These are phyloP conservation scores for Thyatira batis DNA, from an alignment of 2,888 invertebrate genomes.

Conservation along the genomic window DNA sequence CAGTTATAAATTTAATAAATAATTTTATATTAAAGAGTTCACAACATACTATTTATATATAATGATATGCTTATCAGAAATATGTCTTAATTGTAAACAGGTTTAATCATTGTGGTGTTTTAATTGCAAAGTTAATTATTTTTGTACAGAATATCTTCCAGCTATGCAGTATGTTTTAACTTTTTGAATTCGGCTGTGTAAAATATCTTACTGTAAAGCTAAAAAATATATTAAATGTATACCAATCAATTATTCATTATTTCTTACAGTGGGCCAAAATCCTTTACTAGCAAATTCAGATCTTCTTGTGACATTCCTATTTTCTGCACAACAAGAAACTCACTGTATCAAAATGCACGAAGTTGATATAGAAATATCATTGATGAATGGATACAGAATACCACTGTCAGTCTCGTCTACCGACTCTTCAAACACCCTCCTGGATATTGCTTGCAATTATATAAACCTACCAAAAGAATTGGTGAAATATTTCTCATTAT, in stretches of 20 bases:
- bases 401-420: conserved; percentile 90
- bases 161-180: too few species aligned
- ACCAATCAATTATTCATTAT: conserved; percentile 8
- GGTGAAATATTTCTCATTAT: conserved; percentile 94
- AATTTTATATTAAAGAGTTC: too few species aligned
- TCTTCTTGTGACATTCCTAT: conserved; percentile 92
- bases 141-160: too few species aligned
- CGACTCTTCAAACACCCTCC: conserved; percentile 91
- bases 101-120: too few species aligned
- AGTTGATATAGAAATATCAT: conserved; percentile 89
- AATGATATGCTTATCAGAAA: too few species aligned
- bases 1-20: too few species aligned
- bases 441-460: conserved; percentile 91
- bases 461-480: conserved; percentile 91
- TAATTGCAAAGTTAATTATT: too few species aligned
- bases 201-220: too few species aligned
- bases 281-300: conserved; percentile 89
- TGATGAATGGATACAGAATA: conserved; percentile 94
- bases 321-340: conserved; percentile 96
- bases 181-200: too few species aligned
- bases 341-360: conserved; percentile 85
- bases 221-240: background rate
- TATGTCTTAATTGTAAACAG: too few species aligned
- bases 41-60: too few species aligned
- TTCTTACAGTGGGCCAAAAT: conserved; percentile 92